A percentile compares a stretch with the other conserved stretches of the same genome.
These are phyloP conservation scores for Glareola pratincola DNA, from an alignment of 2,113 vertebrate genomes.

Conservation along the genomic window DNA sequence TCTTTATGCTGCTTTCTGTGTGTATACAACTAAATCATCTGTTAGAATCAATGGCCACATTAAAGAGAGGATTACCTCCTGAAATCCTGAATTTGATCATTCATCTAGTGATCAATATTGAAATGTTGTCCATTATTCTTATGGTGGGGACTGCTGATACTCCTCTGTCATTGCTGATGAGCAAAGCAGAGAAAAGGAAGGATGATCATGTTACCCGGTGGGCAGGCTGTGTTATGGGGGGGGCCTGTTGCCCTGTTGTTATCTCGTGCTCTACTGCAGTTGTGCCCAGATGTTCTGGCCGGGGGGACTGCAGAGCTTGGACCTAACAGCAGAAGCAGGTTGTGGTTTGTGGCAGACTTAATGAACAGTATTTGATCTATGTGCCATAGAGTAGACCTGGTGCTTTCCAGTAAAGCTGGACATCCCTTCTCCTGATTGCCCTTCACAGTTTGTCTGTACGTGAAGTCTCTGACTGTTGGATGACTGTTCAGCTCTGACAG, in stretches of 20 bases:
- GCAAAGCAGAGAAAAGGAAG: neutral
- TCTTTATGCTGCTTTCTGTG: neutral
- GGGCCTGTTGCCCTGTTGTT: neutral
- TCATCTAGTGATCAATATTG: neutral
- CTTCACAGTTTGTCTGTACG: neutral
- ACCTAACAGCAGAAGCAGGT: neutral
- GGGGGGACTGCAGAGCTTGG: fast-evolving
- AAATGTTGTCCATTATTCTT: neutral
- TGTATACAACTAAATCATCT: neutral
- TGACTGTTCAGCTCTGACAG: neutral
- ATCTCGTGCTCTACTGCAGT: neutral
- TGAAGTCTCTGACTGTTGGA: neutral
- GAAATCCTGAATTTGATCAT: neutral
- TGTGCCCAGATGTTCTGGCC: neutral
- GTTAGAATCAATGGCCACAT: neutral
- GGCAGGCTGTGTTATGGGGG: neutral
- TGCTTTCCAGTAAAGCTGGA: neutral
- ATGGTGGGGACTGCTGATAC: neutral
- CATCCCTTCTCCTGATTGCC: neutral
- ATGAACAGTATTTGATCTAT: neutral
- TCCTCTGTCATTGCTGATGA: neutral
- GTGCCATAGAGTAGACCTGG: fast-evolving
- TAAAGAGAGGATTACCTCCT: neutral
- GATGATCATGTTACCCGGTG: neutral
- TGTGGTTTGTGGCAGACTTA: neutral